Evolutionary conservation across 2,888 invertebrate genomes (phyloP).

Genomic region (Actias luna): DNA sequence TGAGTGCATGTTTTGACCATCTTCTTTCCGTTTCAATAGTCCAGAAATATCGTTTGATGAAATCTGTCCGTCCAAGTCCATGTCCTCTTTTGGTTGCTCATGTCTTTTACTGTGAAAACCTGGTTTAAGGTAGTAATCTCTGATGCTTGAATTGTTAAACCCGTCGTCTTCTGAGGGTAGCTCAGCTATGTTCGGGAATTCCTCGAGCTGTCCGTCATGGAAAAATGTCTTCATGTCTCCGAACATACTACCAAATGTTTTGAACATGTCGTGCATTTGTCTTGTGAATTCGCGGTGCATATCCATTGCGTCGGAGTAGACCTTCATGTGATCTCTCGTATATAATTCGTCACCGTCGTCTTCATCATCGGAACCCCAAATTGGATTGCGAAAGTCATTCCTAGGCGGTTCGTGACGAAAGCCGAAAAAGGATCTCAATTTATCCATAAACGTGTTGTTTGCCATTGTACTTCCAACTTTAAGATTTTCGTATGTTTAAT

Average conservation of each 20-base stretch:
- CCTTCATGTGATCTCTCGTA: conserved; percentile 49
- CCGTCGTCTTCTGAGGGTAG: conserved; percentile 38
- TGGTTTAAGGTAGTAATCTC: conserved; percentile 73
- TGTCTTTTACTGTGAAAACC: conserved; percentile 53
- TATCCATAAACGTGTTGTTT: conserved; percentile 55
- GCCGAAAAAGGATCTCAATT: conserved; percentile 62
- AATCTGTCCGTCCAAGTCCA: conserved; percentile 70
- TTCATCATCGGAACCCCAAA: conserved; percentile 74
- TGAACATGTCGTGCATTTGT: conserved; percentile 68
- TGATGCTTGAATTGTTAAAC: conserved; percentile 50
- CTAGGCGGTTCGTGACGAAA: conserved; percentile 53
- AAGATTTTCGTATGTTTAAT: conserved; percentile 35
- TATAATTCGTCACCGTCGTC: conserved; percentile 72
- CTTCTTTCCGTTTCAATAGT: conserved; percentile 58
- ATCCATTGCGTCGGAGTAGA: conserved; percentile 42
- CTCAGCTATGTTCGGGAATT: conserved; percentile 34
- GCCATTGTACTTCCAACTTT: conserved; percentile 46
- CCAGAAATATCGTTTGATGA: conserved; percentile 71
- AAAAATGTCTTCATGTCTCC: conserved; percentile 62
- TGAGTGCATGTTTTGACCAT: conserved; percentile 29
- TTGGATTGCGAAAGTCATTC: conserved; percentile 75
- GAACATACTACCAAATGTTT: conserved; percentile 61
- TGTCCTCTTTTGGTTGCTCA: conserved; percentile 51
- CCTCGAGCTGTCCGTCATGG: conserved; percentile 44
- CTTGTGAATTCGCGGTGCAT: conserved; percentile 58